Conservation (phyloP, 2,888 invertebrate species). For the Erebia ligea region DNA sequence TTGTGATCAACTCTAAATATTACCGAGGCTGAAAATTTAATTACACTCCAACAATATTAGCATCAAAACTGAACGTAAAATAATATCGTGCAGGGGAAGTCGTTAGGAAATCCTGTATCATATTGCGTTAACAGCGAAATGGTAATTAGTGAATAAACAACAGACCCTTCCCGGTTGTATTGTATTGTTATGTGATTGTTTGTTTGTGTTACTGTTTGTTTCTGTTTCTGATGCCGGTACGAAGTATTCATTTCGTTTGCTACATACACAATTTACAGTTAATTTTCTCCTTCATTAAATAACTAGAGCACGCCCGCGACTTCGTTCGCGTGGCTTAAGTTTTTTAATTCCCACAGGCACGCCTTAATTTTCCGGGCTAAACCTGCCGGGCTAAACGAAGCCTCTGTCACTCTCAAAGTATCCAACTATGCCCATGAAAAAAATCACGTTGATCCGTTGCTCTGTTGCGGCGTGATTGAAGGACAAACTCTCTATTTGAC, state of each 20-base stretch:
- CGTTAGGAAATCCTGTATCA: constrained; percentile 62
- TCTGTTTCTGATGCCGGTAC: background rate
- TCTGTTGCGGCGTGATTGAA: too few relatives aligned
- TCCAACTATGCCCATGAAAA: too few relatives aligned
- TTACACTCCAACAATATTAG: constrained; percentile 27
- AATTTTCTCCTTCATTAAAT: constrained; percentile 3
- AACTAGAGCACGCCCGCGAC: too few relatives aligned
- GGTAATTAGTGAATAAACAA: constrained; percentile 69
- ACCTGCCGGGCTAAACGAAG: too few relatives aligned
- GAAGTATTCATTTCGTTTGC: constrained; percentile 1
- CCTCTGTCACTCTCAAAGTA: too few relatives aligned
- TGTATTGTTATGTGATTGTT: constrained; percentile 47
- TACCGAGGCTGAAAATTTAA: constrained; percentile 22
- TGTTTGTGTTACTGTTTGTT: constrained; percentile 53
- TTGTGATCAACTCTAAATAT: constrained; percentile 9
- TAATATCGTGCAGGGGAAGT: constrained; percentile 47
- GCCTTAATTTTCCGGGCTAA: too few relatives aligned
- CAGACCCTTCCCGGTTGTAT: constrained; percentile 39
- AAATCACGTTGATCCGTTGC: too few relatives aligned
- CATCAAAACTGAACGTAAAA: constrained; percentile 32
- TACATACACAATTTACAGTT: constrained; percentile 6
- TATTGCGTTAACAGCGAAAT: constrained; percentile 59
- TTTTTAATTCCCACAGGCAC: too few relatives aligned
- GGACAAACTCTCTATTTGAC: too few relatives aligned
- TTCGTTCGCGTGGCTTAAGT: too few relatives aligned